These are phyloP conservation scores for Etheostoma spectabile DNA, from an alignment of 2,113 vertebrate genomes.

Conservation along the genomic window DNA sequence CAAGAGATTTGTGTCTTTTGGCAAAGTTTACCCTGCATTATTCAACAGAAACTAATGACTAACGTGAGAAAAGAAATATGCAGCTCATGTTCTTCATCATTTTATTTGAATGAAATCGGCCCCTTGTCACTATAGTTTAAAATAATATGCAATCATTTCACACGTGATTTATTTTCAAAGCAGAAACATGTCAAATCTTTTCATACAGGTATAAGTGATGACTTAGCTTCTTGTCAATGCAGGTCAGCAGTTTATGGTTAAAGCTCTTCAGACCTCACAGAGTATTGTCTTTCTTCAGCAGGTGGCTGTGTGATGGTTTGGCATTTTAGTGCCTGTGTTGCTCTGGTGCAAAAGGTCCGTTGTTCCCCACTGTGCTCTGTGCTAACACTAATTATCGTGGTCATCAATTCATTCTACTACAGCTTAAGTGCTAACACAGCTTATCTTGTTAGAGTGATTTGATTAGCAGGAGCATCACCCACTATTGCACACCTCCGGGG, in stretches of 20 bases:
- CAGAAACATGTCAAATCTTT: not conserved
- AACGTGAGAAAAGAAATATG: constrained; percentile 39
- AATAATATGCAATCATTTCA: constrained; percentile 16
- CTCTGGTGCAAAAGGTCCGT: constrained; percentile 37
- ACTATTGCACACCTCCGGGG: constrained; percentile 60
- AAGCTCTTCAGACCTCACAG: constrained; percentile 50
- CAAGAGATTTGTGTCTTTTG: not conserved
- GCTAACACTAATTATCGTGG: constrained; percentile 70
- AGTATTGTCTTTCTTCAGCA: constrained; percentile 76
- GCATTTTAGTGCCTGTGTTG: constrained; percentile 66
- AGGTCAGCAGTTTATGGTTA: constrained; percentile 11
- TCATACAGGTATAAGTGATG: not conserved
- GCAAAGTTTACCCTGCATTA: not conserved
- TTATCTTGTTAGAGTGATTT: constrained; percentile 71
- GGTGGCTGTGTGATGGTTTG: constrained; percentile 64
- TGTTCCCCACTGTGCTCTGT: constrained; percentile 55
- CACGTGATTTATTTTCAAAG: constrained; percentile 1
- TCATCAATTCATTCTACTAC: constrained; percentile 71
- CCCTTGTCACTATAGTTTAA: not conserved
- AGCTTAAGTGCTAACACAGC: constrained; percentile 68
- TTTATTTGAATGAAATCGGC: constrained; percentile 16
- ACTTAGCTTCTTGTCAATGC: not conserved
- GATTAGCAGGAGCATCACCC: constrained; percentile 67
- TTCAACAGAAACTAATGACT: constrained; percentile 15
- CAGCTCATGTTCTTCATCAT: not conserved